These are phyloP conservation scores for Pithys albifrons DNA, from an alignment of 2,113 vertebrate genomes.

Conservation along the genomic window DNA sequence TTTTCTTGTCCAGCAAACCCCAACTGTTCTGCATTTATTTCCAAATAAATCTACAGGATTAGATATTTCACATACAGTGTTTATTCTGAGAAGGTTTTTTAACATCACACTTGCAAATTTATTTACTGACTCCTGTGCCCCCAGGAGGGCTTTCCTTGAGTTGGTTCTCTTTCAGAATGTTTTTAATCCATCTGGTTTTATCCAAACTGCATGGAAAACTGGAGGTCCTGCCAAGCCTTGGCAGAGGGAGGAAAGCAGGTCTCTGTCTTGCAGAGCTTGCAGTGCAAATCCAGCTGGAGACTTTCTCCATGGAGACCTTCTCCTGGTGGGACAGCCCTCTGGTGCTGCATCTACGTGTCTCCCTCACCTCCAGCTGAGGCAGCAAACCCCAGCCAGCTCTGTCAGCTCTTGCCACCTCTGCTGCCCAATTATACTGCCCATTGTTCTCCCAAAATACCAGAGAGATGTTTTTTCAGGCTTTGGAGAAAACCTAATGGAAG, in stretches of 20 bases:
- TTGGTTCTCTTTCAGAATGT: accelerated
- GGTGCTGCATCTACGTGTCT: not conserved
- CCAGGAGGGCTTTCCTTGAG: not conserved
- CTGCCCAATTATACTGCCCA: not conserved
- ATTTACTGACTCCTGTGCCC: not conserved
- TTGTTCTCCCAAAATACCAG: not conserved
- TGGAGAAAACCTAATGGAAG: not conserved
- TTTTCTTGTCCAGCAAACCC: not conserved
- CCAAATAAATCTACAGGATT: not conserved
- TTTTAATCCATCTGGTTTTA: not conserved
- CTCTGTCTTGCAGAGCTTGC: not conserved
- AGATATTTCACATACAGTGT: not conserved
- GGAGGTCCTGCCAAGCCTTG: not conserved
- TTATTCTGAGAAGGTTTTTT: not conserved
- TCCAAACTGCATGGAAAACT: not conserved
- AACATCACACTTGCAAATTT: not conserved
- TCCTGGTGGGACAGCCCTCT: not conserved
- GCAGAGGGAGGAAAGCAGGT: not conserved
- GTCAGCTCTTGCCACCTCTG: not conserved
- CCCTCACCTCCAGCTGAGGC: not conserved
- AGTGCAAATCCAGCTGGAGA: accelerated
- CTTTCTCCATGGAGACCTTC: accelerated
- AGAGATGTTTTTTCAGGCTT: not conserved
- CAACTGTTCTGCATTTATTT: not conserved
- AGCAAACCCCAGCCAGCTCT: not conserved